Conservation (phyloP, 2,888 invertebrate genomes). For the Gymnocheta viridis region DNA sequence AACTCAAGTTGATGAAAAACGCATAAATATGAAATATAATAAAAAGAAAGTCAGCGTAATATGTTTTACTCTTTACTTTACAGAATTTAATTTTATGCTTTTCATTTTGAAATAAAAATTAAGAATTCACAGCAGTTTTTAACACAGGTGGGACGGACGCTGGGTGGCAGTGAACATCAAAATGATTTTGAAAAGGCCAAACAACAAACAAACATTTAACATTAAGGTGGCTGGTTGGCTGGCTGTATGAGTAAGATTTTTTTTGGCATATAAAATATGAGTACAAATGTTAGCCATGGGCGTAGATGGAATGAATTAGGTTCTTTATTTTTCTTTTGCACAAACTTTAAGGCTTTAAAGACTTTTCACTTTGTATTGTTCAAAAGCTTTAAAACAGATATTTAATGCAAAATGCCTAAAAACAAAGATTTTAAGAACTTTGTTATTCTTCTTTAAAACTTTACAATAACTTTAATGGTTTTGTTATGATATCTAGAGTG, state of each 20-base stretch:
- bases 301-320: neutral
- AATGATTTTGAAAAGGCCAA: slow-evolving; percentile 5
- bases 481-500: too few species aligned
- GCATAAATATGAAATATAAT: neutral
- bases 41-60: neutral
- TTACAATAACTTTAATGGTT: neutral
- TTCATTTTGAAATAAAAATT: slow-evolving; percentile 40
- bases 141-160: neutral
- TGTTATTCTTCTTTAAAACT: neutral
- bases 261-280: slow-evolving; percentile 23
- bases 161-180: neutral
- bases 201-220: slow-evolving; percentile 26
- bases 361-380: neutral
- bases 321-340: neutral
- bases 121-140: slow-evolving; percentile 7
- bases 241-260: slow-evolving; percentile 24
- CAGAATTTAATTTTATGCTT: slow-evolving; percentile 46
- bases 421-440: neutral
- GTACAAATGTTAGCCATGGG: neutral
- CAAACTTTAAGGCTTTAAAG: neutral
- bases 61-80: slow-evolving; percentile 34
- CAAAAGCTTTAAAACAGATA: neutral
- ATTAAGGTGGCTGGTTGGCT: slow-evolving; percentile 47
- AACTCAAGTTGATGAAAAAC: neutral
- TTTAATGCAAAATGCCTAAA: neutral